phyloP scores from a whole-genome alignment of 2,113 vertebrate genomes.

The Rhea americana region DNA sequence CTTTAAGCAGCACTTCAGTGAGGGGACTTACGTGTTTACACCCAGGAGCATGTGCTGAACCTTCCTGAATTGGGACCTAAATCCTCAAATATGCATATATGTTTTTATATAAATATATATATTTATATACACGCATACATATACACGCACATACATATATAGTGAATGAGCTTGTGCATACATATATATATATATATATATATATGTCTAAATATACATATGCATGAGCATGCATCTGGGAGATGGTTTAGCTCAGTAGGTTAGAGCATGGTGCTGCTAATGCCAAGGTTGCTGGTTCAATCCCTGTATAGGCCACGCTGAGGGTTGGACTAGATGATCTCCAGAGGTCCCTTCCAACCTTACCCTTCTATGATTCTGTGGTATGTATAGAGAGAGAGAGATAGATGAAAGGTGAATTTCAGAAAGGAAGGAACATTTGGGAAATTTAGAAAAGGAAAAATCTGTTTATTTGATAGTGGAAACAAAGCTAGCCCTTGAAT shows the following conservation, averaged over 20 bases:
- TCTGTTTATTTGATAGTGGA: not conserved
- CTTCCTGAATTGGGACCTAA: not conserved
- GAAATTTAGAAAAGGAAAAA: slow-evolving; percentile 1
- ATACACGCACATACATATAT: too few species aligned
- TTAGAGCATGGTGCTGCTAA: too few species aligned
- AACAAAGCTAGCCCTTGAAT: slow-evolving; percentile 7
- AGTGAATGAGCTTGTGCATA: not conserved
- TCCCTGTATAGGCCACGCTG: too few species aligned
- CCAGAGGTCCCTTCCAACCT: too few species aligned
- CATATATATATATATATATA: not conserved
- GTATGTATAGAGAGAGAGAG: too few species aligned
- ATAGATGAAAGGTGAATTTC: not conserved
- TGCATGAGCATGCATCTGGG: fast-evolving
- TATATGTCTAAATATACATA: not conserved
- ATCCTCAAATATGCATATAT: not conserved
- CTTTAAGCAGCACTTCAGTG: not conserved
- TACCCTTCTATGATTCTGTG: too few species aligned
- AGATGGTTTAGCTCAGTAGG: too few species aligned
- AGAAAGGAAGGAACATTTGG: not conserved
- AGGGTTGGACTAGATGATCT: too few species aligned
- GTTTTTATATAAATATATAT: too few species aligned
- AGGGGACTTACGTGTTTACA: not conserved
- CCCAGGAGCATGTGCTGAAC: not conserved
- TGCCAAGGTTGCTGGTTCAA: too few species aligned
- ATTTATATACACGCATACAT: not conserved